Percentiles rank a stretch among this genome's conserved stretches.
These are phyloP conservation scores for Helicorthomorpha holstii DNA, from an alignment of 1,140 invertebrate genomes.

Conservation along the genomic window DNA sequence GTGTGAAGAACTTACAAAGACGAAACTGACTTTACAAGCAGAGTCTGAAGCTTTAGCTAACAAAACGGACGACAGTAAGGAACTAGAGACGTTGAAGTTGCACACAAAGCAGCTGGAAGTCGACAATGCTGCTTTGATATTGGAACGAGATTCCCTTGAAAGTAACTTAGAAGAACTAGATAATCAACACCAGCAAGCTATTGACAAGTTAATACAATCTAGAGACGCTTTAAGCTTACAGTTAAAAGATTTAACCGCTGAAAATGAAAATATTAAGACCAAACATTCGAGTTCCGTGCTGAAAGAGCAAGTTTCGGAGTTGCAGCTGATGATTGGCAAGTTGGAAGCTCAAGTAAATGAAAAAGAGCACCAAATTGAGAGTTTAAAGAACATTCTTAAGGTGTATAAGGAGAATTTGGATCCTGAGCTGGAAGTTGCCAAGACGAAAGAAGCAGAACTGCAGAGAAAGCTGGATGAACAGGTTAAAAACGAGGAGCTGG, in stretches of 20 bases:
- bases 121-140: constrained; percentile 34
- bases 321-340: background rate
- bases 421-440: background rate
- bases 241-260: background rate
- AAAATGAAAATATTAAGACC: background rate
- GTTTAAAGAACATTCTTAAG: background rate
- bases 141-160: constrained; percentile 21
- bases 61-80: constrained; percentile 8
- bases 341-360: background rate
- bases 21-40: background rate
- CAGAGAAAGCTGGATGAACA: background rate
- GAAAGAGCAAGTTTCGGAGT: background rate
- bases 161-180: constrained; percentile 50
- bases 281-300: background rate
- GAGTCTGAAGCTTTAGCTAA: background rate
- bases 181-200: constrained; percentile 45
- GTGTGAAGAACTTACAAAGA: background rate
- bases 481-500: constrained; percentile 8
- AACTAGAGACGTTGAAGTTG: constrained; percentile 10
- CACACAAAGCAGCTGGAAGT: constrained; percentile 18
- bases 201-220: constrained; percentile 22
- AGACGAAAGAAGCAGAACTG: background rate
- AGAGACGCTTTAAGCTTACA: constrained; percentile 14
- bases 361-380: background rate
- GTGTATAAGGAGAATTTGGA: background rate